A percentile compares a stretch with the other conserved stretches of the same genome.
Evolutionary conservation across 2,797 vertebrate genomes (phyloP).

Genomic region (Garrulus glandarius): DNA sequence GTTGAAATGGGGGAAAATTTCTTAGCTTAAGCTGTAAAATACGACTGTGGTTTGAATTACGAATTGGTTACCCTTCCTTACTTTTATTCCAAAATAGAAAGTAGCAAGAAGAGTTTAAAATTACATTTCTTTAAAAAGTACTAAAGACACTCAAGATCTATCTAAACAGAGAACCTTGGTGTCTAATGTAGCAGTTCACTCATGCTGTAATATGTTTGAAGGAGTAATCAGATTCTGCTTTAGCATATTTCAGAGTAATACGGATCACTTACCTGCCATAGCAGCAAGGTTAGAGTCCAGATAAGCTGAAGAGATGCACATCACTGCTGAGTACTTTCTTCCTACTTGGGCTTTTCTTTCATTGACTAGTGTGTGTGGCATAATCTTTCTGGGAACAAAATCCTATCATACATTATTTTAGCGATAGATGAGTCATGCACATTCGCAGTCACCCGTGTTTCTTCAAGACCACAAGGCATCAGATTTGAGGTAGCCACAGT

Average conservation of each 20-base stretch:
- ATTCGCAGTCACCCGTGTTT: not conserved
- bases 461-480: not conserved
- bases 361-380: not conserved
- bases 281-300: not conserved
- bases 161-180: not conserved
- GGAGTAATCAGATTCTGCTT: not conserved
- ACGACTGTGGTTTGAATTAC: not conserved
- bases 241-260: not conserved
- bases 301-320: not conserved
- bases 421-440: fast-evolving
- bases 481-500: not conserved
- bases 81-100: not conserved
- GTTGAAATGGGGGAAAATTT: not conserved
- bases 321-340: not conserved
- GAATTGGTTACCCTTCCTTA: not conserved
- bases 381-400: not conserved
- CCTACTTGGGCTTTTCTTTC: not conserved
- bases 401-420: not conserved
- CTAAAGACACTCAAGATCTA: not conserved
- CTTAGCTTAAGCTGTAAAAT: not conserved
- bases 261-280: not conserved
- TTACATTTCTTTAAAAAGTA: not conserved
- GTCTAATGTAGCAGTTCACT: not conserved
- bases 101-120: not conserved
- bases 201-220: not conserved